Evolutionary conservation across 2,888 invertebrate genomes (phyloP).

Genomic region (Drosophila birchii): DNA sequence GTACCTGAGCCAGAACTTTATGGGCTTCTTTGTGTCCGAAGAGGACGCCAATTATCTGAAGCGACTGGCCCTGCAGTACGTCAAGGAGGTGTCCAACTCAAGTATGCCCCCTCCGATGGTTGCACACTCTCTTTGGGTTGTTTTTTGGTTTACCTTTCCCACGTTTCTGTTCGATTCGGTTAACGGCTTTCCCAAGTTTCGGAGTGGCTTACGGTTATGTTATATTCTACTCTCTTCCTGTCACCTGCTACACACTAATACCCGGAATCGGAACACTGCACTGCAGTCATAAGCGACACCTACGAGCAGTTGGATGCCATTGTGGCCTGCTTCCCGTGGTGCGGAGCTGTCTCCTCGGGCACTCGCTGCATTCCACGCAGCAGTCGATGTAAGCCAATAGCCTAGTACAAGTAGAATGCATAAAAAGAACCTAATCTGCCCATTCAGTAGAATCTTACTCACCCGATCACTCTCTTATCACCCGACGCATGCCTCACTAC

Average conservation of each 20-base stretch:
- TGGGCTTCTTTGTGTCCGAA: conserved; percentile 95
- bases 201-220: conserved; percentile 71
- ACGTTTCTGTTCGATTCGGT: conserved; percentile 48
- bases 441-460: not conserved
- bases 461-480: conserved; percentile 4
- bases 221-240: conserved; percentile 61
- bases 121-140: conserved; percentile 47
- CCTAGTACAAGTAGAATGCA: conserved; percentile 8
- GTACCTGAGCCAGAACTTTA: conserved; percentile 94
- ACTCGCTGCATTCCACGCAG: conserved; percentile 88
- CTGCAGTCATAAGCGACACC: conserved; percentile 87
- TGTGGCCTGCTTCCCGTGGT: conserved; percentile 92
- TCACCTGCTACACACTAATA: conserved; percentile 57
- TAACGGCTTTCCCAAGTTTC: conserved; percentile 54
- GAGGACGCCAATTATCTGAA: conserved; percentile 92
- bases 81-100: conserved; percentile 91
- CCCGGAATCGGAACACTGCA: conserved; percentile 40
- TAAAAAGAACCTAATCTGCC: not conserved
- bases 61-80: conserved; percentile 91
- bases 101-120: conserved; percentile 86
- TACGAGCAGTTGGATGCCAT: conserved; percentile 91
- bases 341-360: conserved; percentile 87
- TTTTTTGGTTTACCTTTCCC: conserved; percentile 46
- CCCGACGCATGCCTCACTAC: conserved; percentile 30
- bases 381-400: conserved; percentile 87